Conservation (phyloP, 2,113 vertebrate genomes). For the Erythrolamprus reginae region DNA sequence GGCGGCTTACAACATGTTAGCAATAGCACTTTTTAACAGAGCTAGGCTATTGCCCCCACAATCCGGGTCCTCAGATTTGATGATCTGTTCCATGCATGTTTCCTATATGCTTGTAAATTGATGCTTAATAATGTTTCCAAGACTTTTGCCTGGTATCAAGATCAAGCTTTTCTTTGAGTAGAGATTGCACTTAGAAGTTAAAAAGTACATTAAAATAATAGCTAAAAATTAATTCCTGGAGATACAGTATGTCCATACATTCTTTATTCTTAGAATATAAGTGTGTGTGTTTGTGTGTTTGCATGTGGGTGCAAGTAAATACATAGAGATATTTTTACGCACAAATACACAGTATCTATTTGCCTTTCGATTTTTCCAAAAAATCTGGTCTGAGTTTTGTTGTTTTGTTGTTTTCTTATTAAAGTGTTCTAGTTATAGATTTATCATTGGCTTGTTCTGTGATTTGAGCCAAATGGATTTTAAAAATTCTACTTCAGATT, state of each 20-base stretch:
- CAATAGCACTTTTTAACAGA: too few relatives aligned
- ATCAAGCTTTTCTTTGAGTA: neutral
- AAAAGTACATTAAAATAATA: neutral
- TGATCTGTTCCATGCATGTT: neutral
- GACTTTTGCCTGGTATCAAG: neutral
- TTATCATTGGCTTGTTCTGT: neutral
- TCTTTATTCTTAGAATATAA: neutral
- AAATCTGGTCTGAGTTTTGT: neutral
- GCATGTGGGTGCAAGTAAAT: neutral
- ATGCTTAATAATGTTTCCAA: neutral
- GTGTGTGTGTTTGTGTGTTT: neutral
- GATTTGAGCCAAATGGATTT: neutral
- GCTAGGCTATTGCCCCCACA: too few relatives aligned
- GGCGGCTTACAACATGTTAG: too few relatives aligned
- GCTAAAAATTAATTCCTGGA: neutral
- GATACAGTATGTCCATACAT: neutral
- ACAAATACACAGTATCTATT: too few relatives aligned
- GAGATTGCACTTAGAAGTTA: neutral
- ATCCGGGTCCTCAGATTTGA: too few relatives aligned
- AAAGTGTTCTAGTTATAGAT: neutral
- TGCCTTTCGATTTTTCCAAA: neutral
- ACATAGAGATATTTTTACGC: neutral
- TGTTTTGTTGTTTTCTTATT: neutral
- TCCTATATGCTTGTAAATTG: neutral
- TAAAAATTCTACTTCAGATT: slow-evolving; percentile 5